A percentile compares a stretch with the other conserved stretches of the same genome.
Conservation (phyloP, 2,797 vertebrate species). For the Melanogrammus aeglefinus region DNA sequence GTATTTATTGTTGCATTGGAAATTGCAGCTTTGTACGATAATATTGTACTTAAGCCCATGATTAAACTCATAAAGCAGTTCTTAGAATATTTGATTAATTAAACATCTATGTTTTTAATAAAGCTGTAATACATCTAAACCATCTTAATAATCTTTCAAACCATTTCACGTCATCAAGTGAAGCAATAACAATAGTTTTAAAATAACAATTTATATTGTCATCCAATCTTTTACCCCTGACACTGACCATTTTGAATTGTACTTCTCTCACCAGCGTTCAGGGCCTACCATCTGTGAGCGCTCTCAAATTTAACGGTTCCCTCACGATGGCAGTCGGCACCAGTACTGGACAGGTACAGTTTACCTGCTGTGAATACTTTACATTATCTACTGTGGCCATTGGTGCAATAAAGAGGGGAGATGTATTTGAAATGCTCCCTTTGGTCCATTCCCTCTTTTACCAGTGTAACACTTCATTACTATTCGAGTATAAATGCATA, state of each 20-base stretch:
- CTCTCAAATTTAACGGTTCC: constrained; percentile 86
- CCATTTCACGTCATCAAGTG: not conserved
- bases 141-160: not conserved
- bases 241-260: not conserved
- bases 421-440: too few species aligned
- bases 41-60: not conserved
- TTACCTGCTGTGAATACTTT: not conserved
- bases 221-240: not conserved
- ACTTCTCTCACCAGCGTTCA: constrained; percentile 76
- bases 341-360: constrained; percentile 91
- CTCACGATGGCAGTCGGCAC: constrained; percentile 92
- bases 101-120: not conserved
- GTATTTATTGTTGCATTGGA: too few species aligned
- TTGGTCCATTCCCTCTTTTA: too few species aligned
- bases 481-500: too few species aligned
- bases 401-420: too few species aligned
- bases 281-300: constrained; percentile 84
- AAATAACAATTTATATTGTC: not conserved
- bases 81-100: not conserved
- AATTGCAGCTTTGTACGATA: not conserved
- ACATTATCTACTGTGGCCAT: not conserved
- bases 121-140: not conserved
- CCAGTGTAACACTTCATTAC: too few species aligned
- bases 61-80: not conserved
- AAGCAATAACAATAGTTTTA: not conserved